Conservation (phyloP, 2,113 vertebrate genomes). For the Melospiza melodia region DNA sequence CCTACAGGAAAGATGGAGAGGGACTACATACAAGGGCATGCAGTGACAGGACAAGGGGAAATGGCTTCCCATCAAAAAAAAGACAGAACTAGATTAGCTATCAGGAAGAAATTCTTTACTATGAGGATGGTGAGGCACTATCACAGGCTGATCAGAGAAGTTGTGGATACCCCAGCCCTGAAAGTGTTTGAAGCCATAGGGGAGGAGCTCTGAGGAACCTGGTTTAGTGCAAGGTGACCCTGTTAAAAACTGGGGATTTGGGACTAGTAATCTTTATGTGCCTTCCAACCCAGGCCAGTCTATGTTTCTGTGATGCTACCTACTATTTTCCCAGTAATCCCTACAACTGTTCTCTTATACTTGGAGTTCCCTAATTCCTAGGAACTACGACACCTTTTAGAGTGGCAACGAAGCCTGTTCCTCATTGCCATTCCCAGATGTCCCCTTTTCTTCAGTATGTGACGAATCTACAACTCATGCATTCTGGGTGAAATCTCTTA, state of each 20-base stretch:
- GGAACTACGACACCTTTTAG: background rate
- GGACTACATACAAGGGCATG: no score
- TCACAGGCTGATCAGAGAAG: background rate
- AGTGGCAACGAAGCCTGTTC: background rate
- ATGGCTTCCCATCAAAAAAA: background rate
- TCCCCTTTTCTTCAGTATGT: background rate
- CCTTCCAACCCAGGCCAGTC: background rate
- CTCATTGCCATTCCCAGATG: background rate
- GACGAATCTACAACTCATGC: background rate
- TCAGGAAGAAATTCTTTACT: background rate
- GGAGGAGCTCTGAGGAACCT: background rate
- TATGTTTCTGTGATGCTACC: background rate
- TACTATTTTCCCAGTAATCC: background rate
- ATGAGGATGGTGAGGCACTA: no score
- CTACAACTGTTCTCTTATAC: background rate
- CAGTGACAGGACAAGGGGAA: background rate
- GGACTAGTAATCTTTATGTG: background rate
- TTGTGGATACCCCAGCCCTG: rapidly evolving
- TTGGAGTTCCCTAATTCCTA: background rate
- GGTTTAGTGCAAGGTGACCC: background rate
- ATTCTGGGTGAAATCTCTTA: background rate
- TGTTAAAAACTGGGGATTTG: background rate
- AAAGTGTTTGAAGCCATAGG: background rate
- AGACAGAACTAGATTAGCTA: background rate
- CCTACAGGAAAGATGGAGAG: background rate